A percentile compares a stretch with the other conserved stretches of the same genome.
phyloP scores from a whole-genome alignment of 2,113 vertebrate species.

The Spea bombifrons region DNA sequence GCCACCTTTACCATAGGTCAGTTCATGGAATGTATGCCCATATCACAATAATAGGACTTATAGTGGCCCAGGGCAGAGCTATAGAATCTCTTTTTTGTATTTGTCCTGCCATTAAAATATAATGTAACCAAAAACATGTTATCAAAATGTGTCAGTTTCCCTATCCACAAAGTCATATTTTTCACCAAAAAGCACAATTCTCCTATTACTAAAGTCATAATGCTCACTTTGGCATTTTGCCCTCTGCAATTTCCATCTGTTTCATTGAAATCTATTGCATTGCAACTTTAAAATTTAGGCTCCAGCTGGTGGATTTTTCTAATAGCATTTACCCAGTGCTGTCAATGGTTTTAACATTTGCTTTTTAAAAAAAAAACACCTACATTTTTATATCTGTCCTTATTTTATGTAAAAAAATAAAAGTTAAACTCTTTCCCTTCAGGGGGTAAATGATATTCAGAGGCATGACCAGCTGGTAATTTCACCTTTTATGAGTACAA shows the following conservation, averaged over 20 bases:
- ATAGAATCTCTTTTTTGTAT: too few species aligned
- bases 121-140: too few species aligned
- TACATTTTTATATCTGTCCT: slow-evolving; percentile 24
- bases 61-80: too few species aligned
- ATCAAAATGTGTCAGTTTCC: too few species aligned
- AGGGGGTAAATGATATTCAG: slow-evolving; percentile 34
- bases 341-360: slow-evolving; percentile 36
- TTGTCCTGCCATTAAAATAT: too few species aligned
- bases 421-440: slow-evolving; percentile 34
- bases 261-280: slow-evolving; percentile 38
- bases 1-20: too few species aligned
- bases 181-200: too few species aligned
- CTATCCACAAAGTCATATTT: too few species aligned
- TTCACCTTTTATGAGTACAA: slow-evolving; percentile 28
- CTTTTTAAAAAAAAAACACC: slow-evolving; percentile 36
- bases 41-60: too few species aligned
- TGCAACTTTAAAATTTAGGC: slow-evolving; percentile 37
- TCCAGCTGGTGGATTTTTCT: slow-evolving; percentile 33
- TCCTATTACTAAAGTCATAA: background rate
- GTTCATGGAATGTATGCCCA: too few species aligned
- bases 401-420: slow-evolving; percentile 10
- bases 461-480: slow-evolving; percentile 46
- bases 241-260: slow-evolving; percentile 40
- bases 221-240: slow-evolving; percentile 30
- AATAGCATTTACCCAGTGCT: slow-evolving; percentile 43